phyloP scores from a whole-genome alignment of 2,113 vertebrate genomes.

The Noctilio leporinus region DNA sequence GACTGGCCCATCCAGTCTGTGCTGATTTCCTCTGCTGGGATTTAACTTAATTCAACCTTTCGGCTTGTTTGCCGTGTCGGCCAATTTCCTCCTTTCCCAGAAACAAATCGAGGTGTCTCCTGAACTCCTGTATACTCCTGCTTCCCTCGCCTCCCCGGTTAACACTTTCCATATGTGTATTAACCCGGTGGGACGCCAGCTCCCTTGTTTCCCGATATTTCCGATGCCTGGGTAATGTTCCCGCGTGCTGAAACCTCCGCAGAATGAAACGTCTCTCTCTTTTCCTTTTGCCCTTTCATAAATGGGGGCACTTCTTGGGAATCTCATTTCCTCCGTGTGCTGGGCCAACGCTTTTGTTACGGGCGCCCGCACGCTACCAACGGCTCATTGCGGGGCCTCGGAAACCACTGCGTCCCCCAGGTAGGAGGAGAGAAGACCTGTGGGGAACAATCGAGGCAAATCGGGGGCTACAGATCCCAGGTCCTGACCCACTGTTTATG shows the following conservation, averaged over 20 bases:
- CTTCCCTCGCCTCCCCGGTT: background rate
- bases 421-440: background rate
- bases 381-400: background rate
- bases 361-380: background rate
- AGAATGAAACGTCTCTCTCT: background rate
- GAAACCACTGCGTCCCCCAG: background rate
- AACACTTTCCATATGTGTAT: constrained; percentile 67
- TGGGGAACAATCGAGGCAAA: rapidly evolving
- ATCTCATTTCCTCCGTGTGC: constrained; percentile 62
- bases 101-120: constrained; percentile 65
- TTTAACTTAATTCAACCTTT: constrained; percentile 48
- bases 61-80: constrained; percentile 18
- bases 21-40: background rate
- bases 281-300: constrained; percentile 43
- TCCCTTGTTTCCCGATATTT: constrained; percentile 1
- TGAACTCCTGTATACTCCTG: constrained; percentile 7
- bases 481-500: no score
- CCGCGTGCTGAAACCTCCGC: background rate
- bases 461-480: background rate
- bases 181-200: background rate
- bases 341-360: background rate
- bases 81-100: constrained; percentile 64
- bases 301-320: constrained; percentile 46
- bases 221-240: constrained; percentile 56
- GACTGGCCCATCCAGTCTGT: background rate